Evolutionary conservation across 2,888 invertebrate species (phyloP), one percentile per base, ranked within the genome.

Genomic region (Yponomeuta sedellus): DNA sequence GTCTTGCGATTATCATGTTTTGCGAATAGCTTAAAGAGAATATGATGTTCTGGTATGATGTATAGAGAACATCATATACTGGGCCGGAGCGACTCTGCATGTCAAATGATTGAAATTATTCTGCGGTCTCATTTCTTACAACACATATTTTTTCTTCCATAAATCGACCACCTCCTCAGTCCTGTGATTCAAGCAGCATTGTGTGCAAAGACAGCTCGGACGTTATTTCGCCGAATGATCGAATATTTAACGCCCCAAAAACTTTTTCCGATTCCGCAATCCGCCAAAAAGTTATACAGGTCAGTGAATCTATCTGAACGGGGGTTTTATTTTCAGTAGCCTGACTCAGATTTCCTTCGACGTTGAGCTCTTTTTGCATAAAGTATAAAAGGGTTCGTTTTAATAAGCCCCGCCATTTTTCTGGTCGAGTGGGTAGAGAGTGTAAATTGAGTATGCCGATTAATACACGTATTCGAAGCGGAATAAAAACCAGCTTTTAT

Each of bases 241-340:
- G 69, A 68, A 68, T 70, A 67, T 68, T 71, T 69, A 67, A 68
- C 69, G 68, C 69, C 67, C 67, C 56, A 61, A 66, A 65, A 69
- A 68, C 59, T 66, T 66, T 66, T 67, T 52, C 44, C 66, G 67
- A 67, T 68, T 70, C 67, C 68, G 67, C 70, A 70, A 69, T 71
- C 69, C 68, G 66, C 66, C 70, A 67, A 67, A 69, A 70, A 69
- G 68, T 69, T 71, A 71, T 71, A 69, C 70, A 70, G 70, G 70
- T 70, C 69, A 70, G 69, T 71, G 67, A 69, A 70, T 71, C 70
- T 67, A 68, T 67, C 68, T 63, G 68, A 58, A 16, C 10, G 56
- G 19, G 57, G 66, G 64, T 66, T 69, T 66, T 67, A 67, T 68
- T 68, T 68, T 67, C 58, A 57, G 67, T 68, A 62, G n/a, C 44